These are phyloP conservation scores for Anastatus disparis DNA, from an alignment of 1,140 invertebrate genomes.

Conservation along the genomic window DNA sequence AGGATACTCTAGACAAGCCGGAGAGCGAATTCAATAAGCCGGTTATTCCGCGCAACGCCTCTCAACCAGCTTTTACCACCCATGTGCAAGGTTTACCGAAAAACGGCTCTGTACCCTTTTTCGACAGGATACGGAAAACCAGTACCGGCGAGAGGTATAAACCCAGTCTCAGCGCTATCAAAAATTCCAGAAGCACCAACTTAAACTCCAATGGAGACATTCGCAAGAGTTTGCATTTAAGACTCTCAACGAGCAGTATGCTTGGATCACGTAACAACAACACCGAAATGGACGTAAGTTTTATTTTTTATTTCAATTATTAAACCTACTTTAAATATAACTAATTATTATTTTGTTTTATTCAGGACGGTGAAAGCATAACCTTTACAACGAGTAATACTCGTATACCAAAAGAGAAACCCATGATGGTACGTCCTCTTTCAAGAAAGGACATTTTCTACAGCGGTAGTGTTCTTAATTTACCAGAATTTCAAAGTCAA, in stretches of 20 bases:
- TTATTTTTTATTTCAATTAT: not conserved
- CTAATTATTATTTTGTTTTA: too few relatives aligned
- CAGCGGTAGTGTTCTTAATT: constrained; percentile 90
- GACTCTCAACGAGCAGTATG: constrained; percentile 71
- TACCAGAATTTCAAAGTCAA: constrained; percentile 92
- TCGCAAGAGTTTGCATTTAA: constrained; percentile 68
- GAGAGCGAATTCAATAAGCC: constrained; percentile 64
- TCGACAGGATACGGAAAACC: constrained; percentile 83
- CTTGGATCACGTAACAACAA: constrained; percentile 72
- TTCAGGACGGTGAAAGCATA: constrained; percentile 63
- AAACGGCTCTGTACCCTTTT: constrained; percentile 88
- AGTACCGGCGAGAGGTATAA: constrained; percentile 82
- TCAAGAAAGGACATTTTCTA: constrained; percentile 99
- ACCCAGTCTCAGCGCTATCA: constrained; percentile 81
- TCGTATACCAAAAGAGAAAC: constrained; percentile 67
- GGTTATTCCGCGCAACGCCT: constrained; percentile 81
- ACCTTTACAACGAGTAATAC: constrained; percentile 65
- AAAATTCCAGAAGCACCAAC: constrained; percentile 63
- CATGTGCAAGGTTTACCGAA: constrained; percentile 83
- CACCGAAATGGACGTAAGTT: constrained; percentile 71
- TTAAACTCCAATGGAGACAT: constrained; percentile 69
- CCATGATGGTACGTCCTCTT: constrained; percentile 87
- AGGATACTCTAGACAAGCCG: constrained; percentile 51
- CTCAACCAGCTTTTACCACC: constrained; percentile 85
- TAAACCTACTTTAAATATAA: too few relatives aligned